phyloP scores from a whole-genome alignment of 2,113 vertebrate species.

The Phainopepla nitens region DNA sequence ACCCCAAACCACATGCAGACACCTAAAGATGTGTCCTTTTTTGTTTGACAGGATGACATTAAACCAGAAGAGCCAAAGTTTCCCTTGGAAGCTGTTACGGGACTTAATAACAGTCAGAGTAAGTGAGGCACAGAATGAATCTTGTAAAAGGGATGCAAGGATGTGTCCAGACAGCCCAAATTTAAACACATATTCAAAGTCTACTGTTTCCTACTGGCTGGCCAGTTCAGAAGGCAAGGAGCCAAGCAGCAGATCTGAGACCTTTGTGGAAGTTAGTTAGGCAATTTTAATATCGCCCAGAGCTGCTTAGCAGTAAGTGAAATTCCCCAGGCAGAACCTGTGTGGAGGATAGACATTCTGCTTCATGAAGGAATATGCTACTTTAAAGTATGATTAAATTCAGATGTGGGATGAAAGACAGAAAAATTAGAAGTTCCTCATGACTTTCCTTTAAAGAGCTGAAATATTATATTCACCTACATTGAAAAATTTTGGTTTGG shows the following conservation, averaged over 20 bases:
- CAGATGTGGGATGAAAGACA: constrained; percentile 58
- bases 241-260: neutral
- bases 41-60: neutral
- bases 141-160: neutral
- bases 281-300: constrained; percentile 35
- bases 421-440: constrained; percentile 35
- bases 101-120: neutral
- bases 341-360: constrained; percentile 10
- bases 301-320: constrained; percentile 27
- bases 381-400: constrained; percentile 45
- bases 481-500: constrained; percentile 5
- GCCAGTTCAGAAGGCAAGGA: neutral
- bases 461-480: constrained; percentile 50
- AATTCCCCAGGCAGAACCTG: constrained; percentile 43
- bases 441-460: constrained; percentile 22
- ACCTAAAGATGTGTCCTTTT: constrained; percentile 2
- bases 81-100: neutral
- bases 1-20: neutral
- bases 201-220: constrained; percentile 31
- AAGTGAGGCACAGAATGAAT: neutral
- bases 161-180: constrained; percentile 11
- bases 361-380: constrained; percentile 26
- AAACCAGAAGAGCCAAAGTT: neutral
- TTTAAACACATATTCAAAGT: neutral
- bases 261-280: constrained; percentile 26